Conservation (phyloP, 2,113 vertebrate genomes). For the Passer montanus region DNA sequence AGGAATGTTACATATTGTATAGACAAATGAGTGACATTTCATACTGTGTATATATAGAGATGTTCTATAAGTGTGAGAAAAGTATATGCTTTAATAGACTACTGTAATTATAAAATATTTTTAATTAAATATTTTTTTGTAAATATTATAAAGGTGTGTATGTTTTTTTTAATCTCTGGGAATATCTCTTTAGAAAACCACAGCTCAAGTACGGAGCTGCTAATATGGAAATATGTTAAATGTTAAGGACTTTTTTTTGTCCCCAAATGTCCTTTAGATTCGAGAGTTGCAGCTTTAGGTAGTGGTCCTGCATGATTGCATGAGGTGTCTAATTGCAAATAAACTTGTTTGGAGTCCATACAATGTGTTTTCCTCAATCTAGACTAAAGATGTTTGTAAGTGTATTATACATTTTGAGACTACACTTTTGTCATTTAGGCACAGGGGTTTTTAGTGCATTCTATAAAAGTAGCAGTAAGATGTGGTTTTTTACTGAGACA, state of each 20-base stretch:
- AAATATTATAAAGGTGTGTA: constrained; percentile 89
- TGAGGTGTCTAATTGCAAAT: constrained; percentile 79
- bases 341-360: constrained; percentile 76
- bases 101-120: constrained; percentile 99
- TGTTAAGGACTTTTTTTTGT: constrained; percentile 57
- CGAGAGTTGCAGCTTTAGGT: constrained; percentile 60
- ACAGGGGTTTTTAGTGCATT: constrained; percentile 65
- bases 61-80: constrained; percentile 98
- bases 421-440: constrained; percentile 62
- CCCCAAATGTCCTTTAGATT: constrained; percentile 54
- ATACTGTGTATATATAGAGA: constrained; percentile 96
- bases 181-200: constrained; percentile 70
- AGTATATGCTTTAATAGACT: constrained; percentile 98
- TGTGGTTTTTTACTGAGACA: constrained; percentile 58
- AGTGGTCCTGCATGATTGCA: constrained; percentile 80
- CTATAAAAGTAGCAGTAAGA: constrained; percentile 44
- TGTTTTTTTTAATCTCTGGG: constrained; percentile 77
- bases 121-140: constrained; percentile 99
- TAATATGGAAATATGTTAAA: constrained; percentile 57
- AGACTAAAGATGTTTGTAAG: constrained; percentile 70
- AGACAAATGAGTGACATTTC: constrained; percentile 91
- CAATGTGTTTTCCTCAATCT: constrained; percentile 74
- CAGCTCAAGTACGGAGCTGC: constrained; percentile 68
- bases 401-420: constrained; percentile 68
- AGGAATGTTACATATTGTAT: constrained; percentile 96